Base-by-base conservation (phyloP, 2,113 vertebrate species). In the Onychorhynchus coronatus region DNA sequence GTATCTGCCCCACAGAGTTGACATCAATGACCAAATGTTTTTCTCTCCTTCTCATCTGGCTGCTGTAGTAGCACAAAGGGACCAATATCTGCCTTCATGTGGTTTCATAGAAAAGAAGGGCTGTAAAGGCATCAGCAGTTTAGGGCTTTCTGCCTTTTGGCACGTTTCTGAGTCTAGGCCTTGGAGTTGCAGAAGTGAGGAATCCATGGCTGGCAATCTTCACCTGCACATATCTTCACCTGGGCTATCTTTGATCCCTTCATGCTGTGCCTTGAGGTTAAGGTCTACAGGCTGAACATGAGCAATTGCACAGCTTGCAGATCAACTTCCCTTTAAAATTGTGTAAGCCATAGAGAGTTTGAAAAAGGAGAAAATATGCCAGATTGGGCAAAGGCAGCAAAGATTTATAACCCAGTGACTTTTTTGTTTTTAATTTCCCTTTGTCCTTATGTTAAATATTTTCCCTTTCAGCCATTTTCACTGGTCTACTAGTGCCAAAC, bases 221-320 rank as follows among this genome's bases (percentile, higher is more conserved):
- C 19, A 44, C 4, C 11, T 59, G n/a, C 5, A 1, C 3, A 0
- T n/a, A 4, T 10, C 24, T 49, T 52, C 50, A 52, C 25, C 59
- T 67, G 28, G 31, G 28, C 39, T 62, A 4, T 33, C 52, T 61
- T 91, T 73, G 41, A 52, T 47, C 16, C 35, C n/a, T 49, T 52
- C 5, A 1, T 42, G 17, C 24, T 37, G 52, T 23, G 73, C 23
- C 14, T 15, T 12, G 35, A 93, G 9, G 24, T 68, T 62, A 41
- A 88, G 37, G 28, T 76, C 63, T 85, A 20, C 15, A 21, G 44
- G 49, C 20, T 39, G 22, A 93, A 33, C 8, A 2, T 2, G 4
- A 33, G 24, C 14, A 52, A 28, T 52, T 39, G 30, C 41, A 28
- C 3, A 2, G 21, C 22, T 70, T 76, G 42, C 67, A 37, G 46